Percentiles rank a stretch among this genome's conserved stretches.
Evolutionary conservation across 1,140 invertebrate genomes (phyloP).

Genomic region (Druon quercuslanigerum): DNA sequence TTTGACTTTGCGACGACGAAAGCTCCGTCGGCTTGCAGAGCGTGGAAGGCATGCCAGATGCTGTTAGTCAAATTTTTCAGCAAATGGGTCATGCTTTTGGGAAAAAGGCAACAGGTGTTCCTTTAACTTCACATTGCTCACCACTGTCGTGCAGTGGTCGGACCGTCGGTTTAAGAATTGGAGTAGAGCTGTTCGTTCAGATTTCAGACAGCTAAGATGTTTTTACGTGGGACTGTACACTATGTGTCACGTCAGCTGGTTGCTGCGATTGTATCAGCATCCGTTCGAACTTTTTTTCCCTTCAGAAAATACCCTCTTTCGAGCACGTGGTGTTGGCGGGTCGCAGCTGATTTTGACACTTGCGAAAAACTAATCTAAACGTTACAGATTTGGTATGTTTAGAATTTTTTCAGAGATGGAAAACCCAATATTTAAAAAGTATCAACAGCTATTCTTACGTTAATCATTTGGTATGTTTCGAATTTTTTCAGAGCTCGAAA

Average conservation of each 20-base stretch:
- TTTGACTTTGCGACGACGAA: slow-evolving; percentile 84
- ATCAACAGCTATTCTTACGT: no score
- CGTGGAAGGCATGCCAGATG: slow-evolving; percentile 86
- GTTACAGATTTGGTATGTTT: no score
- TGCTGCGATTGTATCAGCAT: neutral
- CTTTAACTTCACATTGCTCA: slow-evolving; percentile 38
- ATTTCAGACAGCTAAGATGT: neutral
- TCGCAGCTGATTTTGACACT: slow-evolving; percentile 15
- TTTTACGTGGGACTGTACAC: neutral
- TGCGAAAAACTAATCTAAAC: neutral
- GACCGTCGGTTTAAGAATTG: neutral
- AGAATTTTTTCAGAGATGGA: no score
- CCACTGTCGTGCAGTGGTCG: slow-evolving; percentile 2
- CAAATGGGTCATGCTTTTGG: slow-evolving; percentile 78
- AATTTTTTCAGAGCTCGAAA: no score
- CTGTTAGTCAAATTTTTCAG: slow-evolving; percentile 84
- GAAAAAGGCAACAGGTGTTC: slow-evolving; percentile 54
- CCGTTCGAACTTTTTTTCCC: neutral
- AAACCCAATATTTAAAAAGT: no score
- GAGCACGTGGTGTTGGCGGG: neutral
- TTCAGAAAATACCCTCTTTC: neutral
- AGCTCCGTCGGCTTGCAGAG: slow-evolving; percentile 78
- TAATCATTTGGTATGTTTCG: no score
- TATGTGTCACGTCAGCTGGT: slow-evolving; percentile 22
- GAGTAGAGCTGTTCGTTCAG: neutral